These are phyloP conservation scores for Valencia hispanica DNA, from an alignment of 2,797 vertebrate genomes.

Conservation along the genomic window DNA sequence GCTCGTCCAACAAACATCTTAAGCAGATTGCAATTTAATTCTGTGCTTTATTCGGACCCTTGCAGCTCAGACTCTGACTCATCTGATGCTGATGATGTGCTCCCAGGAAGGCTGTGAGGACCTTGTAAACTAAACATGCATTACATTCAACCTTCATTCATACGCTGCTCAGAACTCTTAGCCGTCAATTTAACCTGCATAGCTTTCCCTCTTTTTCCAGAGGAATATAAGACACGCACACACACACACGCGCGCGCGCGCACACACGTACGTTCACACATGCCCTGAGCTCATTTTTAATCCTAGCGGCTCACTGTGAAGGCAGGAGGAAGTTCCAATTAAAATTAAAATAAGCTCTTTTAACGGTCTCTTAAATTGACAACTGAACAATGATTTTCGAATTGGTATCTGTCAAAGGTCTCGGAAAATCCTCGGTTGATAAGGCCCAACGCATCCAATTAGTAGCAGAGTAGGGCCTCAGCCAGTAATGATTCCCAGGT, in stretches of 20 bases:
- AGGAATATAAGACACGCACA: slow-evolving; percentile 33
- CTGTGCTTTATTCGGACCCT: slow-evolving; percentile 88
- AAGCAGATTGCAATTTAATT: slow-evolving; percentile 75
- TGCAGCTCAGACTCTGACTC: slow-evolving; percentile 75
- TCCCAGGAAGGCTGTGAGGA: slow-evolving; percentile 77
- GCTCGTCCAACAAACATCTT: slow-evolving; percentile 82
- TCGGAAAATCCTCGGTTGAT: slow-evolving; percentile 97
- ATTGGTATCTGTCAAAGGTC: slow-evolving; percentile 99
- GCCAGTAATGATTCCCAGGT: slow-evolving; percentile 96
- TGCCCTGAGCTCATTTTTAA: slow-evolving; percentile 66
- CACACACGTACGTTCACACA: slow-evolving; percentile 34
- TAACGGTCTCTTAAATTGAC: slow-evolving; percentile 99
- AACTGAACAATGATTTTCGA: slow-evolving; percentile 99
- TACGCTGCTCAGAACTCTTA: slow-evolving; percentile 68
- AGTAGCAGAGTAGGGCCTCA: slow-evolving; percentile 90
- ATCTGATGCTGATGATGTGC: slow-evolving; percentile 82
- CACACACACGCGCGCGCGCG: slow-evolving; percentile 28
- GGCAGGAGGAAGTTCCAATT: slow-evolving; percentile 91
- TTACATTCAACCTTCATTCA: slow-evolving; percentile 72
- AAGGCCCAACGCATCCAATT: slow-evolving; percentile 99
- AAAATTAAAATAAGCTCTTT: slow-evolving; percentile 96
- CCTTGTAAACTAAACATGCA: slow-evolving; percentile 79
- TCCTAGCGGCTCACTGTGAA: slow-evolving; percentile 75
- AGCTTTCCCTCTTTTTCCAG: slow-evolving; percentile 56
- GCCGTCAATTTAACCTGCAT: slow-evolving; percentile 81